Conservation (phyloP, 2,888 invertebrate species). For the Aromia moschata region DNA sequence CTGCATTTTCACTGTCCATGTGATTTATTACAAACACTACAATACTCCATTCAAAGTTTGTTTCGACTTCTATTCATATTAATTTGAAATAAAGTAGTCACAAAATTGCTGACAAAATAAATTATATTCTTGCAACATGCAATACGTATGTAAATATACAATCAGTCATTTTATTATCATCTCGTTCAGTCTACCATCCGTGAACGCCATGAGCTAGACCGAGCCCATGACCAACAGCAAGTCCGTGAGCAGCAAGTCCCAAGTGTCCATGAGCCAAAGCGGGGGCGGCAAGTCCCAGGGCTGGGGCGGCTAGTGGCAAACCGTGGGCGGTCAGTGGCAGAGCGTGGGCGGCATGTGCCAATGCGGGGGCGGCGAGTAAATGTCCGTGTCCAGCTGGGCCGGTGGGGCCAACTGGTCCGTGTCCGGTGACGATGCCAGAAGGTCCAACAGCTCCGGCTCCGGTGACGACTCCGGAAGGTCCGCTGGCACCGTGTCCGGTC, state of each 20-base stretch:
- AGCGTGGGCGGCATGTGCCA: background rate
- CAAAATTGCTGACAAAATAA: no score
- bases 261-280: background rate
- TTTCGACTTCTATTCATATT: no score
- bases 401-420: constrained; percentile 9
- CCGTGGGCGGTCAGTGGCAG: background rate
- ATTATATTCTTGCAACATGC: no score
- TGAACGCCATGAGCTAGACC: constrained; percentile 10
- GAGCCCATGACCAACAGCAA: constrained; percentile 1
- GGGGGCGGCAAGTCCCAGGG: background rate
- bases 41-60: no score
- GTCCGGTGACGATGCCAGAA: background rate
- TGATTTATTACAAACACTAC: no score
- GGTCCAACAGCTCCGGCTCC: constrained; percentile 22
- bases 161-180: no score
- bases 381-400: constrained; percentile 11
- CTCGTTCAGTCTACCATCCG: constrained; percentile 7
- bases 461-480: constrained; percentile 22
- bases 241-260: background rate
- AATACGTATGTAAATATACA: no score
- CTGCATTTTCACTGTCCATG: no score
- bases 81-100: no score
- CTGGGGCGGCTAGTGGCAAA: background rate
- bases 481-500: constrained; percentile 24
- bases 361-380: constrained; percentile 1